Conservation (phyloP, 2,797 vertebrate species). For the Kryptolebias ocellatus region DNA sequence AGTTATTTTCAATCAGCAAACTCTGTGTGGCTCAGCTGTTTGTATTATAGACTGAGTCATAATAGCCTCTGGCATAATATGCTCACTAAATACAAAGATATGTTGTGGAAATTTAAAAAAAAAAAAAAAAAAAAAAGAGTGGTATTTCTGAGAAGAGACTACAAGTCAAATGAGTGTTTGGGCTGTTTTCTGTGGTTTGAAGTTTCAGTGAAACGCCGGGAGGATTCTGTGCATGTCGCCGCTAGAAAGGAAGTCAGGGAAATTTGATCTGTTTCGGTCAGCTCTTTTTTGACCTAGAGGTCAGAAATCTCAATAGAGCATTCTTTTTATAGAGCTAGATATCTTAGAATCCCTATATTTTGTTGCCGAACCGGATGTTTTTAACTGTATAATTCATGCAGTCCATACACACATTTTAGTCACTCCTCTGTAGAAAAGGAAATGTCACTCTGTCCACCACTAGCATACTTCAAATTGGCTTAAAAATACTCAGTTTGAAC, state of each 20-base stretch:
- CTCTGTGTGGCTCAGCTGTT: conserved; percentile 57
- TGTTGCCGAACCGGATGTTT: conserved; percentile 22
- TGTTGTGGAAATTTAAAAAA: conserved; percentile 36
- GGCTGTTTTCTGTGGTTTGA: conserved; percentile 69
- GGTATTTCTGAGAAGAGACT: conserved; percentile 56
- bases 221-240: conserved; percentile 51
- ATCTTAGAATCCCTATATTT: conserved; percentile 52
- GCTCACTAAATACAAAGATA: conserved; percentile 51
- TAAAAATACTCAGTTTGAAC: no score
- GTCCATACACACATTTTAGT: conserved; percentile 13
- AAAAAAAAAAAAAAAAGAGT: conserved; percentile 15
- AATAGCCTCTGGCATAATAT: conserved; percentile 55
- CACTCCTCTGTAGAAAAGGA: neutral
- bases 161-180: conserved; percentile 40
- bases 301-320: conserved; percentile 73
- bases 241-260: conserved; percentile 71
- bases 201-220: conserved; percentile 62
- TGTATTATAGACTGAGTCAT: conserved; percentile 30
- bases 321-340: conserved; percentile 65
- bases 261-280: conserved; percentile 79
- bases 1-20: conserved; percentile 44
- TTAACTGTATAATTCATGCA: conserved; percentile 13
- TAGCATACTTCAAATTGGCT: no score
- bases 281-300: conserved; percentile 79
- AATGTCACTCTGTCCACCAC: neutral